phyloP scores from a whole-genome alignment of 2,888 invertebrate genomes.

The Esperia sulphurella region DNA sequence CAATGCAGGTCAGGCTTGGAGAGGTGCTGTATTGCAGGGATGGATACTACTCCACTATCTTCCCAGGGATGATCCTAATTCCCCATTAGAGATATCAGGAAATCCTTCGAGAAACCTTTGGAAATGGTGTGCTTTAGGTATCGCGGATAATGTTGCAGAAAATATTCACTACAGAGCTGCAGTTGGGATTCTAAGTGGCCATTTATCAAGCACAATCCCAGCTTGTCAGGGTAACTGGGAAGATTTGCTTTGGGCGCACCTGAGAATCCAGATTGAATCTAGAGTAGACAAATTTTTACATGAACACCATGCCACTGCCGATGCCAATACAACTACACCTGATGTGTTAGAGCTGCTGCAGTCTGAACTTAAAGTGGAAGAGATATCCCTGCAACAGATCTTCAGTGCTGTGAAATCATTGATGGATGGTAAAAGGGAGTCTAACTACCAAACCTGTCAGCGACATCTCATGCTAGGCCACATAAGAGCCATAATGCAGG shows the following conservation, averaged over 20 bases:
- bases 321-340: slow-evolving; percentile 60
- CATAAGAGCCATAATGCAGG: slow-evolving; percentile 84
- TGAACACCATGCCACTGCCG: slow-evolving; percentile 67
- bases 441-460: slow-evolving; percentile 88
- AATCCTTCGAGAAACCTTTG: slow-evolving; percentile 90
- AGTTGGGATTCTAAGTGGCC: slow-evolving; percentile 90
- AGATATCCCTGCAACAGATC: slow-evolving; percentile 60
- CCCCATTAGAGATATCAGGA: slow-evolving; percentile 84
- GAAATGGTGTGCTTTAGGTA: slow-evolving; percentile 86
- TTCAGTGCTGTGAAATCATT: slow-evolving; percentile 66
- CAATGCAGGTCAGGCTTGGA: slow-evolving; percentile 94
- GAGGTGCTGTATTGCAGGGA: slow-evolving; percentile 93
- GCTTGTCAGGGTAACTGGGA: slow-evolving; percentile 90
- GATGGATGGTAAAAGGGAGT: slow-evolving; percentile 78
- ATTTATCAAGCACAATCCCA: slow-evolving; percentile 86
- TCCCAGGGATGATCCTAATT: slow-evolving; percentile 79
- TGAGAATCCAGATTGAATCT: slow-evolving; percentile 89
- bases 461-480: slow-evolving; percentile 92
- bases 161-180: slow-evolving; percentile 82
- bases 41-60: slow-evolving; percentile 94
- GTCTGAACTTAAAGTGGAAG: slow-evolving; percentile 53
- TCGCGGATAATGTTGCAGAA: slow-evolving; percentile 76
- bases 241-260: slow-evolving; percentile 93
- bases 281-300: slow-evolving; percentile 84
- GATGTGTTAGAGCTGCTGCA: slow-evolving; percentile 65